Conservation (phyloP, 2,797 vertebrate genomes). For the Emydoidea blandingii region DNA sequence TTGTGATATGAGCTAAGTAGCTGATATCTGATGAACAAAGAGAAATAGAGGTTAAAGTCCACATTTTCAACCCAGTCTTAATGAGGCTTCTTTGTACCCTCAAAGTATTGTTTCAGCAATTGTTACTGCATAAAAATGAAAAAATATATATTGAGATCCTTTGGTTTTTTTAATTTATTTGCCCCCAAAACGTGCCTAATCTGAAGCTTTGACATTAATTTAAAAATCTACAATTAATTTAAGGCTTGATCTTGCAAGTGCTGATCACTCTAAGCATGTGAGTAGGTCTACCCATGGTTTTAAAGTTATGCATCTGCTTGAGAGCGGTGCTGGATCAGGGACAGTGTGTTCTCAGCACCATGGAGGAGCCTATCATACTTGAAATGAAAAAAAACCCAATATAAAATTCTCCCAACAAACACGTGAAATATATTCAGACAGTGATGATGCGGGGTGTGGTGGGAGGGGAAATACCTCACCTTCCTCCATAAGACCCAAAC, state of each 20-base stretch:
- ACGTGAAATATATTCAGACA: background rate
- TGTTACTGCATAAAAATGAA: background rate
- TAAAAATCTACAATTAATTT: background rate
- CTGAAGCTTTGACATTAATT: background rate
- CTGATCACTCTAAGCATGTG: background rate
- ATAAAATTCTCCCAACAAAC: background rate
- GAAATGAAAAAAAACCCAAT: background rate
- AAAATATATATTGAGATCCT: background rate
- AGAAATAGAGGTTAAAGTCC: background rate
- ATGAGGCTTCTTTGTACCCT: background rate
- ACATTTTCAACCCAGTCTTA: background rate
- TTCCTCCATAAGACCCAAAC: background rate
- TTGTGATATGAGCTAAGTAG: background rate
- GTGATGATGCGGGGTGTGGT: background rate
- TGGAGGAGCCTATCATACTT: background rate
- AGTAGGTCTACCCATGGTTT: background rate
- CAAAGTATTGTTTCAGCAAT: background rate
- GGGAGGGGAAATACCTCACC: background rate
- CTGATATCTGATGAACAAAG: background rate
- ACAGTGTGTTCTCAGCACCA: background rate
- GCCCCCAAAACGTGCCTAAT: background rate
- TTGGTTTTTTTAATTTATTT: fast-evolving
- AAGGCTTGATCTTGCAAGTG: background rate
- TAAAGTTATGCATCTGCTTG: background rate
- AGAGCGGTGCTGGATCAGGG: background rate